These are phyloP conservation scores for Stomorhina lunata DNA, from an alignment of 2,888 invertebrate genomes.

Conservation along the genomic window DNA sequence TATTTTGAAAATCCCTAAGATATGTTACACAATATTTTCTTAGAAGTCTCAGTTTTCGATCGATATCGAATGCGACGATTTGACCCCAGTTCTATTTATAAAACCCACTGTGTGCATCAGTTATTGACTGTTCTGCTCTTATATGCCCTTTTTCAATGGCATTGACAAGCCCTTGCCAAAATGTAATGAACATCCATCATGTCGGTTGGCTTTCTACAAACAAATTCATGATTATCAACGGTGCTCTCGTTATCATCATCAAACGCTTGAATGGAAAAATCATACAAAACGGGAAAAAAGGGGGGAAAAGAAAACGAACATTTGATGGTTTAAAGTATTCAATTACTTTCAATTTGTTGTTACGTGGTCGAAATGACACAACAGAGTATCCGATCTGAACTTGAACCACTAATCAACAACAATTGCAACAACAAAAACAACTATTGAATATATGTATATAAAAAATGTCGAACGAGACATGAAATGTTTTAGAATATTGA, in stretches of 20 bases:
- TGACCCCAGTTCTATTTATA: no score
- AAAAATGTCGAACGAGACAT: slow-evolving; percentile 21
- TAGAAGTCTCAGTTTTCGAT: no score
- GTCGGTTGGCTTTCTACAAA: no score
- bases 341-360: slow-evolving; percentile 73
- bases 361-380: slow-evolving; percentile 66
- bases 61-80: no score
- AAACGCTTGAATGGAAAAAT: not conserved
- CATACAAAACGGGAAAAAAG: no score
- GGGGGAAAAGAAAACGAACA: no score
- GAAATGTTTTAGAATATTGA: slow-evolving; percentile 5
- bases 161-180: slow-evolving; percentile 25
- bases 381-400: slow-evolving; percentile 39
- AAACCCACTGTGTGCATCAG: no score
- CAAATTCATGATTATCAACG: not conserved
- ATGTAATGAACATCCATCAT: slow-evolving; percentile 12
- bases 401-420: slow-evolving; percentile 54
- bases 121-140: no score
- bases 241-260: not conserved
- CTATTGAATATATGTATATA: no score
- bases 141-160: no score
- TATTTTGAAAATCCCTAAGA: no score
- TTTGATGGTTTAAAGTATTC: slow-evolving; percentile 69
- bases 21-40: no score
- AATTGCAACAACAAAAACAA: not conserved